Evolutionary conservation across 2,888 invertebrate species (phyloP).

Genomic region (Beris morrisii): DNA sequence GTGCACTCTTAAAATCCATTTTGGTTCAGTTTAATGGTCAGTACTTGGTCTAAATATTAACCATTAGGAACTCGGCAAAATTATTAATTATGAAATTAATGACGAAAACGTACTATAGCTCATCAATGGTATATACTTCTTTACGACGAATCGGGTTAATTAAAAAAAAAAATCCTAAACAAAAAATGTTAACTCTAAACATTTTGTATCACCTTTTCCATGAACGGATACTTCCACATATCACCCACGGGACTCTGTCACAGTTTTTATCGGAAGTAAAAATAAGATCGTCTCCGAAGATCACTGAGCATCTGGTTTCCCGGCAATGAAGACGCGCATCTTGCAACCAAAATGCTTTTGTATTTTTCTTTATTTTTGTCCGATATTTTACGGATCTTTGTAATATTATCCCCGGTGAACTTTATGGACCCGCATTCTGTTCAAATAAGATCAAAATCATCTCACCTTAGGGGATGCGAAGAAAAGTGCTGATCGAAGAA

Average conservation of each 20-base stretch:
- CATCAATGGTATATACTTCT: too few relatives aligned
- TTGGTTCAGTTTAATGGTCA: too few relatives aligned
- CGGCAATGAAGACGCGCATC: background rate
- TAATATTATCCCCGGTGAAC: background rate
- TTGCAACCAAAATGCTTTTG: background rate
- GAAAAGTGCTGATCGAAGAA: background rate
- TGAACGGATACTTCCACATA: background rate
- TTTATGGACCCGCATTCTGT: background rate
- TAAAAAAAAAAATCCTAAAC: too few relatives aligned
- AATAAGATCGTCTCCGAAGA: conserved; percentile 4
- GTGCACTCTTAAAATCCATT: too few relatives aligned
- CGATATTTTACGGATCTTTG: background rate
- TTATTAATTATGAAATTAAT: too few relatives aligned
- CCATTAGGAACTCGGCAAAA: too few relatives aligned
- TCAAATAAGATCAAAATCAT: background rate
- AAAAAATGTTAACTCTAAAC: too few relatives aligned
- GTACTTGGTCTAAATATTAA: too few relatives aligned
- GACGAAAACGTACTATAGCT: too few relatives aligned
- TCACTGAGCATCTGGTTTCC: conserved; percentile 16
- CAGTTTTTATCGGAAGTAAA: conserved; percentile 6
- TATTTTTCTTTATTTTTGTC: background rate
- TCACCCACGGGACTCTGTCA: background rate
- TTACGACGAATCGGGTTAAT: too few relatives aligned
- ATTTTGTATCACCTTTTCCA: too few relatives aligned
- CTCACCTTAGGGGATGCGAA: background rate